Conservation (phyloP, 2,797 vertebrate genomes). For the Phataginus tetradactyla region DNA sequence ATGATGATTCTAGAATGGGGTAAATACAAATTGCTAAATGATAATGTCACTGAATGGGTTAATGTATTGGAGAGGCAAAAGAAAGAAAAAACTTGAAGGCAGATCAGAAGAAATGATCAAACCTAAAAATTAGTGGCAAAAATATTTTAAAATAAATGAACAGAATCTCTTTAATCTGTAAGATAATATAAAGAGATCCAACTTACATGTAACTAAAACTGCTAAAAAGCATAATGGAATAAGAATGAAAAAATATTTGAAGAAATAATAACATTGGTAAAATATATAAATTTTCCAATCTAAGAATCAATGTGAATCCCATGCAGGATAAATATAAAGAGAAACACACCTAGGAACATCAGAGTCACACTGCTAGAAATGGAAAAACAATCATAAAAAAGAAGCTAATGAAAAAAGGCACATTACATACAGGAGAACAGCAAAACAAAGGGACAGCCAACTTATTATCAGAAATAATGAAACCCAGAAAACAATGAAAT, state of each 20-base stretch:
- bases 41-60: neutral
- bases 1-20: neutral
- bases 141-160: neutral
- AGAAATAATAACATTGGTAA: neutral
- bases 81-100: neutral
- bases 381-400: slow-evolving; percentile 28
- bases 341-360: neutral
- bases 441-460: neutral
- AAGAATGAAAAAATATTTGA: neutral
- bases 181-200: neutral
- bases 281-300: neutral
- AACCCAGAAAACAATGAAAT: neutral
- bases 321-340: neutral
- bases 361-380: neutral
- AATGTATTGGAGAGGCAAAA: neutral
- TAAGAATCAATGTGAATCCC: neutral
- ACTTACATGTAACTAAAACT: neutral
- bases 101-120: neutral
- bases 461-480: slow-evolving; percentile 3
- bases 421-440: neutral
- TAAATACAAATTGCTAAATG: neutral
- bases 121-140: neutral
- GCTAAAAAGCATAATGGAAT: neutral
- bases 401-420: neutral
- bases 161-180: neutral